Evolutionary conservation across 2,113 vertebrate genomes (phyloP).

Genomic region (Trinectes maculatus): DNA sequence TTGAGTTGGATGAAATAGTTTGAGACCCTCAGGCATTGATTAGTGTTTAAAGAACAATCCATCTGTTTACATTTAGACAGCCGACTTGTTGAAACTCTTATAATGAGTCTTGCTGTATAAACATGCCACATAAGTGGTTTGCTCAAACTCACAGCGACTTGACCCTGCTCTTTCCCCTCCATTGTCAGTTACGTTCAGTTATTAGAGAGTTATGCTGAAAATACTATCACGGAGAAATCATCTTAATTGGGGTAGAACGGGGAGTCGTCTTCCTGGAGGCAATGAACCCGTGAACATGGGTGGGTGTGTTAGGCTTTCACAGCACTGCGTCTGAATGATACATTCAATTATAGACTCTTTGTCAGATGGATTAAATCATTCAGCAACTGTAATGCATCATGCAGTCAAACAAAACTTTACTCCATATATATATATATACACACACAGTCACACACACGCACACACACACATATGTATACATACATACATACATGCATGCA

Average conservation of each 20-base stretch:
- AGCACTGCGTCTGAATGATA: slow-evolving; percentile 52
- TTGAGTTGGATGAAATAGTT: neutral
- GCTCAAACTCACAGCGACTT: slow-evolving; percentile 41
- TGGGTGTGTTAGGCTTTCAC: slow-evolving; percentile 61
- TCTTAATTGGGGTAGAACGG: slow-evolving; percentile 66
- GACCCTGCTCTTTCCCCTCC: slow-evolving; percentile 19
- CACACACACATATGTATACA: too few species aligned
- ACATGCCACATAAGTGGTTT: slow-evolving; percentile 52
- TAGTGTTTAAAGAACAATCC: slow-evolving; percentile 14
- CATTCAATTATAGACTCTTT: slow-evolving; percentile 70
- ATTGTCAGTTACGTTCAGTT: slow-evolving; percentile 44
- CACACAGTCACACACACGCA: too few species aligned
- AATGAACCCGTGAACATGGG: slow-evolving; percentile 51
- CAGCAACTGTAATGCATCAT: slow-evolving; percentile 59
- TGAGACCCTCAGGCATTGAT: slow-evolving; percentile 6
- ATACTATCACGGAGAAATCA: slow-evolving; percentile 47
- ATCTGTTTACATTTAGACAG: slow-evolving; percentile 19
- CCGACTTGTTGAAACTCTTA: slow-evolving; percentile 25
- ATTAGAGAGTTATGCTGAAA: slow-evolving; percentile 43
- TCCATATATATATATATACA: slow-evolving; percentile 23
- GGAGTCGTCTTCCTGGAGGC: slow-evolving; percentile 48
- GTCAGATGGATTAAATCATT: slow-evolving; percentile 71
- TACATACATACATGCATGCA: too few species aligned
- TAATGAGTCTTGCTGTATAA: neutral
- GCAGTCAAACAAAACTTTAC: slow-evolving; percentile 62